These are phyloP conservation scores for Agrochola macilenta DNA, from an alignment of 2,888 invertebrate genomes.

Conservation along the genomic window DNA sequence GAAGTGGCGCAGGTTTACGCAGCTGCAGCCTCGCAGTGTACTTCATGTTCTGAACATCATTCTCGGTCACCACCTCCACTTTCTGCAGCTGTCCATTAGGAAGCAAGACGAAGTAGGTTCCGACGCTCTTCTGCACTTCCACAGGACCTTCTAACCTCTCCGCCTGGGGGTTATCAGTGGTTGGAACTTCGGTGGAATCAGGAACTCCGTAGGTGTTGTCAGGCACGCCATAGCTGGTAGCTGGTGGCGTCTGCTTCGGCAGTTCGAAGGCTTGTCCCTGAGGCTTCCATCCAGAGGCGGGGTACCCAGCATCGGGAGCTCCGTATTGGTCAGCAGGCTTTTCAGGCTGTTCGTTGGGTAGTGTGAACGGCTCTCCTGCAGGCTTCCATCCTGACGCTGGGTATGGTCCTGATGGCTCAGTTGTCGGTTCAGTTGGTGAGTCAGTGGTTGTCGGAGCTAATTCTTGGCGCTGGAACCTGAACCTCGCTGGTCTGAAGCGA, in stretches of 20 bases:
- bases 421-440: slow-evolving; percentile 80
- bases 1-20: slow-evolving; percentile 81
- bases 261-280: slow-evolving; percentile 81
- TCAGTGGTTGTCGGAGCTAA: slow-evolving; percentile 86
- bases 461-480: slow-evolving; percentile 86
- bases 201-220: slow-evolving; percentile 80
- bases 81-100: slow-evolving; percentile 92
- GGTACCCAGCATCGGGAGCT: slow-evolving; percentile 76
- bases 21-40: slow-evolving; percentile 91
- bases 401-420: slow-evolving; percentile 79
- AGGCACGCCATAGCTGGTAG: slow-evolving; percentile 80
- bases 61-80: slow-evolving; percentile 90
- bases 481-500: slow-evolving; percentile 87
- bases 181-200: slow-evolving; percentile 75
- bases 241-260: slow-evolving; percentile 79
- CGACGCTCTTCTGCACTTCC: slow-evolving; percentile 88
- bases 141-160: slow-evolving; percentile 83
- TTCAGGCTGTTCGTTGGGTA: slow-evolving; percentile 77
- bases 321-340: slow-evolving; percentile 72
- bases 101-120: slow-evolving; percentile 92
- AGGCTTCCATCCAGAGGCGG: slow-evolving; percentile 87
- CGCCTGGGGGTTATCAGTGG: slow-evolving; percentile 82
- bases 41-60: slow-evolving; percentile 90
- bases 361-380: slow-evolving; percentile 79
- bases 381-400: slow-evolving; percentile 86